These are phyloP conservation scores for Drosophila sordidula DNA, from an alignment of 2,888 invertebrate genomes.

Conservation along the genomic window DNA sequence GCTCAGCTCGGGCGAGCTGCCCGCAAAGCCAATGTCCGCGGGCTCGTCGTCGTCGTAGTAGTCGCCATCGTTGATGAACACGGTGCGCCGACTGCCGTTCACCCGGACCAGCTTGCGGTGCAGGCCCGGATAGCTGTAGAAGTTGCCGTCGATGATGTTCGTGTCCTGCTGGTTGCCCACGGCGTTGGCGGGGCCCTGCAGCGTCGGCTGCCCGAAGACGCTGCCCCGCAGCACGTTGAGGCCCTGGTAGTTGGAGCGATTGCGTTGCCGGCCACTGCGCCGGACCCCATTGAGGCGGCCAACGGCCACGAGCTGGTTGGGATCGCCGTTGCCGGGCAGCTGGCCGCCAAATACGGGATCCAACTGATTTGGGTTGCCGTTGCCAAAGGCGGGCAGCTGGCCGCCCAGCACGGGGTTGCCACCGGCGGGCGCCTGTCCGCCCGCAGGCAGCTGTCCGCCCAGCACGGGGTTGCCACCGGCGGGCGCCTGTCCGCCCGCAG, in stretches of 20 bases:
- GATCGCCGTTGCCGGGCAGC: conserved; percentile 12
- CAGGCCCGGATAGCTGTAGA: conserved; percentile 45
- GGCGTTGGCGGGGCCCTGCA: conserved; percentile 46
- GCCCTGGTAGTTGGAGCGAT: conserved; percentile 68
- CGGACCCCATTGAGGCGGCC: conserved; percentile 20
- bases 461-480: conserved; percentile 6
- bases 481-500: neutral
- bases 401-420: conserved; percentile 1
- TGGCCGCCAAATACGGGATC: conserved; percentile 34
- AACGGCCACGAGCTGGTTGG: conserved; percentile 4
- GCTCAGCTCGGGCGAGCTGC: conserved; percentile 47
- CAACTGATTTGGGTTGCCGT: neutral
- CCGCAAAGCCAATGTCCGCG: conserved; percentile 50
- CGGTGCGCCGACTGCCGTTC: conserved; percentile 47
- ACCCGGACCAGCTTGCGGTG: conserved; percentile 29
- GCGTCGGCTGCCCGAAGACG: conserved; percentile 61
- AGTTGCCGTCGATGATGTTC: conserved; percentile 71
- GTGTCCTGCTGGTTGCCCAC: conserved; percentile 71
- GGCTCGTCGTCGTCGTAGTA: conserved; percentile 53
- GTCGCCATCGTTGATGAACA: conserved; percentile 57
- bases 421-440: conserved; percentile 2
- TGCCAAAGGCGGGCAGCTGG: conserved; percentile 17
- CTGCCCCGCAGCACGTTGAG: conserved; percentile 66
- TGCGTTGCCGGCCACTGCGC: conserved; percentile 38
- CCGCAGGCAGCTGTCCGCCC: conserved; percentile 27